Evolutionary conservation across 2,797 vertebrate species (phyloP).

Genomic region (Notoglanidium macrostoma): DNA sequence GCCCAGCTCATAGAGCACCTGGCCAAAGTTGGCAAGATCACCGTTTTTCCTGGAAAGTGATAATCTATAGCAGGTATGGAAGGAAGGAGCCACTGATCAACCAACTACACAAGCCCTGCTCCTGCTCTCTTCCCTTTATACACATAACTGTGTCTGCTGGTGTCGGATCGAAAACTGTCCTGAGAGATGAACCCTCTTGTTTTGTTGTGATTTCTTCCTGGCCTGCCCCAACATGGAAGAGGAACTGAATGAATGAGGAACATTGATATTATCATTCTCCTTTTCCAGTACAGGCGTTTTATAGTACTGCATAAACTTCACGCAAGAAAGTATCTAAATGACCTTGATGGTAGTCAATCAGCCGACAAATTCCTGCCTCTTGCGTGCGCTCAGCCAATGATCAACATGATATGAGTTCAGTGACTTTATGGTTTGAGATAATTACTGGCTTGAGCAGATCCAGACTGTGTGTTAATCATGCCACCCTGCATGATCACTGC

Average conservation of each 20-base stretch:
- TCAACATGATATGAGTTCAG: slow-evolving; percentile 2
- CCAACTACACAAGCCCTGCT: slow-evolving; percentile 34
- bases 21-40: slow-evolving; percentile 89
- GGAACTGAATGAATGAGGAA: slow-evolving; percentile 12
- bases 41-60: slow-evolving; percentile 89
- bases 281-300: not conserved
- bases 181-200: not conserved
- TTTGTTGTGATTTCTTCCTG: not conserved
- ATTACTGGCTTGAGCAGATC: slow-evolving; percentile 22
- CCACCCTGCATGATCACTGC: slow-evolving; percentile 29
- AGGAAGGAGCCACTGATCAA: slow-evolving; percentile 20
- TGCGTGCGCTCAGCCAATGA: slow-evolving; percentile 49
- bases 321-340: slow-evolving; percentile 10
- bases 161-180: not conserved
- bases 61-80: slow-evolving; percentile 9
- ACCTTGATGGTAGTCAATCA: slow-evolving; percentile 45
- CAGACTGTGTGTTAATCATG: slow-evolving; percentile 22
- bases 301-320: slow-evolving; percentile 13
- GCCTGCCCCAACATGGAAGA: slow-evolving; percentile 29
- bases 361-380: slow-evolving; percentile 32
- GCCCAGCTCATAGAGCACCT: slow-evolving; percentile 91
- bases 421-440: slow-evolving; percentile 30
- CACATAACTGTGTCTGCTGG: not conserved
- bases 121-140: slow-evolving; percentile 43
- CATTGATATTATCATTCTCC: not conserved